Evolutionary conservation across 2,113 vertebrate species (phyloP), one percentile per base, ranked within the genome.

Genomic region (Trematomus loennbergii): DNA sequence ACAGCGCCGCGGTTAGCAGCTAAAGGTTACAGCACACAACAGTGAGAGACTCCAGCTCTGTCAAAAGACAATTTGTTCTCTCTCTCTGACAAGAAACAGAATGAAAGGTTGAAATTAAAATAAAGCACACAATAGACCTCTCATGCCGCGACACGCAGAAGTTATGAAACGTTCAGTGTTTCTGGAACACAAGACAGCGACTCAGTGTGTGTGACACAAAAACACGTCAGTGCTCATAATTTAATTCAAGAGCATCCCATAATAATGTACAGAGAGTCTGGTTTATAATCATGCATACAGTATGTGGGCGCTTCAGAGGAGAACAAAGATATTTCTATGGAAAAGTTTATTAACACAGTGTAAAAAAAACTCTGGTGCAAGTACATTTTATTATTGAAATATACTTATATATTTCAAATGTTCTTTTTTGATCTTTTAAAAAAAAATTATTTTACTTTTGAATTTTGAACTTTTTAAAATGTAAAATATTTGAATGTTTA

Each of bases 91-190:
- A 71, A 65, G 40, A 50, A 64, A 25, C 50, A 54, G 58, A 82
- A 61, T 57, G 18, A 78, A 90, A 88, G 85, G 82, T 77, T 82
- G 57, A 75, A 86, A 88, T 87, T 87, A 72, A 79, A 83, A 87
- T 82, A 75, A 80, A 65, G 13, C 62, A 11, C 7, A 83, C 71
- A 89, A 64, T 55, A 20, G 64, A 50, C 15, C 68, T 22, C 4
- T 75, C 36, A 40, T 87, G 80, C 72, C 33, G 22, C 29, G 70
- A 15, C 43, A 10, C 5, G 16, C 25, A 48, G 46, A 11, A 48
- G 12, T 48, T 59, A 36, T 10, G 5, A 59, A 17, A 13, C 49
- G 9, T 8, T 1, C 70, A 75, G 25, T 2, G 70, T 25, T 49
- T 61, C n/a, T n/a, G 67, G 0, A 10, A 59, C 62, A 46, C 49